Base-by-base conservation (phyloP, 1,140 invertebrate genomes). In the Varroa destructor region DNA sequence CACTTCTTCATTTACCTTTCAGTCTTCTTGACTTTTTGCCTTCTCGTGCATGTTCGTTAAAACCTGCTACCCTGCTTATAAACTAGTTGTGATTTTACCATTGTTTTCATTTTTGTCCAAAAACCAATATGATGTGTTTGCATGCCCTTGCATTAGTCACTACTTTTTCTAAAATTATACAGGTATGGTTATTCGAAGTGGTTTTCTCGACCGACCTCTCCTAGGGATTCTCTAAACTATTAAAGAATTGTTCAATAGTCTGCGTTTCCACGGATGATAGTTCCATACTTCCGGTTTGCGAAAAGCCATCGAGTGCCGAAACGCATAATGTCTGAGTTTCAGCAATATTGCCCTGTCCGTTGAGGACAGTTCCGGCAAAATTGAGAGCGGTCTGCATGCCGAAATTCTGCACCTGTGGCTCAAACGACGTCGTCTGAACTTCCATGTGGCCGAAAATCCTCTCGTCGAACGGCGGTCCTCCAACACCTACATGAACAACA, bases 221-320 rank as follows among this genome's bases (percentile, higher is more conserved):
- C 46, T 51, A 51, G 12, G 61, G 14, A 40, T 67, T 67, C 8
- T 67, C 61, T 37, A 67, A 40, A 14, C 46, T 12, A 46, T 37
- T 67, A 46, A 67, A 37, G 37, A 67, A 67, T 67, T 67, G 61
- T 40, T 67, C 61, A 37, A 67, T 67, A 10, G 61, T 67, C 61
- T 67, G 61, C 10, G 61, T 67, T 67, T 67, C 61, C 40, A 67
- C 61, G n/a, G 61, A 67, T 12, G 61, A 67, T 8, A 67, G 37
- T 40, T 67, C 61, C 61, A 67, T 67, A 8, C 46, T 51, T 14
- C 61, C 61, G 14, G 61, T 67, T 46, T 67, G 61, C 12, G 40
- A 67, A 14, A 43, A 46, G 12, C 61, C 61, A 37, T 67, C 61
- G 8, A 67, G 46, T 12, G 61, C 40, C 12, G 61, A 8, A 67